These are phyloP conservation scores for Distichodus sexfasciatus DNA, from an alignment of 2,797 vertebrate genomes.

Conservation along the genomic window DNA sequence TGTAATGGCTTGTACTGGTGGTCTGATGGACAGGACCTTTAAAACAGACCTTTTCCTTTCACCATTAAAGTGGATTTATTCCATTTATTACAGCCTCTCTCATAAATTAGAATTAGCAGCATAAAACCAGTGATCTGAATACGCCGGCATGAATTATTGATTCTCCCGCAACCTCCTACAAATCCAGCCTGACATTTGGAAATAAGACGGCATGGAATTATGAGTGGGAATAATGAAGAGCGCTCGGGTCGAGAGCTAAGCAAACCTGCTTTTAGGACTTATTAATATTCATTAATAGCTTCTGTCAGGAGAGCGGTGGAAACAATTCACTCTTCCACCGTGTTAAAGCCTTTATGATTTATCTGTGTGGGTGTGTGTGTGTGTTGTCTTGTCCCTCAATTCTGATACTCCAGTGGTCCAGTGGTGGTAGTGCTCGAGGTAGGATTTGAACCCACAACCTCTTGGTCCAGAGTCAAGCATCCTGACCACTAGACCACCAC, in stretches of 20 bases:
- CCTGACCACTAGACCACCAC: too few relatives aligned
- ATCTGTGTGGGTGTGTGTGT: slow-evolving; percentile 57
- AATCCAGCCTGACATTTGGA: slow-evolving; percentile 53
- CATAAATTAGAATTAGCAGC: slow-evolving; percentile 59
- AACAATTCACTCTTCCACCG: slow-evolving; percentile 66
- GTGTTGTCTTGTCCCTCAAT: too few relatives aligned
- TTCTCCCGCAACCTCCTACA: slow-evolving; percentile 55
- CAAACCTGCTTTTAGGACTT: slow-evolving; percentile 52
- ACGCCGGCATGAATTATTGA: slow-evolving; percentile 70
- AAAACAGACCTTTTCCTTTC: slow-evolving; percentile 38
- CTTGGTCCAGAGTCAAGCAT: too few relatives aligned
- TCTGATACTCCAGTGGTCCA: neutral
- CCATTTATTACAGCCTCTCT: slow-evolving; percentile 50
- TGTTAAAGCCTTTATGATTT: slow-evolving; percentile 68
- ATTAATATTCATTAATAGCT: slow-evolving; percentile 75
- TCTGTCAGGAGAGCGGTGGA: slow-evolving; percentile 62
- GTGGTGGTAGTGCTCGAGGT: slow-evolving; percentile 44
- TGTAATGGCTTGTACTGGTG: neutral
- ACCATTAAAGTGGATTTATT: slow-evolving; percentile 60
- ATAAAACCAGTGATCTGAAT: slow-evolving; percentile 63
- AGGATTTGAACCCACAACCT: slow-evolving; percentile 54
- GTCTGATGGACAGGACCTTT: slow-evolving; percentile 45
- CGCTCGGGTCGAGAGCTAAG: slow-evolving; percentile 40
- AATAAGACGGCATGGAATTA: slow-evolving; percentile 47
- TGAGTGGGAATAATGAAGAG: slow-evolving; percentile 39